phyloP scores from a whole-genome alignment of 2,113 vertebrate genomes.

The Erythrolamprus reginae region DNA sequence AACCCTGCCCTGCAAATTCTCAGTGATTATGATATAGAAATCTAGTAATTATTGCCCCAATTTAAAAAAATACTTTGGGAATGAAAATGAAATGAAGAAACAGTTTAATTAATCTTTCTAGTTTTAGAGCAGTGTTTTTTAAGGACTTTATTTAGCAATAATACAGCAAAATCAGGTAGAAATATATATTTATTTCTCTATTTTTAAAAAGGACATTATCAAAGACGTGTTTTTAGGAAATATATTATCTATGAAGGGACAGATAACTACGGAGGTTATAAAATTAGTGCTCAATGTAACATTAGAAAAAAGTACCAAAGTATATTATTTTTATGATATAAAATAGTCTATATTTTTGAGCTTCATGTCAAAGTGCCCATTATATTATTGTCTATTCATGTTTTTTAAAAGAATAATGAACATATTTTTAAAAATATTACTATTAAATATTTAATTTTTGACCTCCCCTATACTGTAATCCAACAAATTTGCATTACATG shows the following conservation, averaged over 20 bases:
- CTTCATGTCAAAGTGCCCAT: neutral
- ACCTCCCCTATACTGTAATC: neutral
- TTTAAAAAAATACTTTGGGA: neutral
- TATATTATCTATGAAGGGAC: neutral
- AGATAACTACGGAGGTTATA: neutral
- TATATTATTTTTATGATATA: neutral
- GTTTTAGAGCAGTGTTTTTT: neutral
- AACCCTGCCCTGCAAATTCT: neutral
- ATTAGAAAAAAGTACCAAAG: neutral
- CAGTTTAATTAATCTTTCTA: neutral
- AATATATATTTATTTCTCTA: neutral
- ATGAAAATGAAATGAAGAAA: neutral
- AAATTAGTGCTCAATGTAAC: neutral
- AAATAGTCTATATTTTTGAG: neutral
- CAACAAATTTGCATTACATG: neutral
- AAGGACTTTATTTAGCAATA: neutral
- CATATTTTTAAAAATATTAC: neutral
- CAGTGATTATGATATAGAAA: neutral
- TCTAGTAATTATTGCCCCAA: neutral
- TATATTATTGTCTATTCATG: neutral
- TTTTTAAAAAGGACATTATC: neutral
- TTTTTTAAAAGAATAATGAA: neutral
- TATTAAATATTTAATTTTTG: neutral
- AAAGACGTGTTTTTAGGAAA: neutral
- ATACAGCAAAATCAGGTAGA: neutral